phyloP scores from a whole-genome alignment of 2,113 vertebrate genomes.

The Puntigrus tetrazona region DNA sequence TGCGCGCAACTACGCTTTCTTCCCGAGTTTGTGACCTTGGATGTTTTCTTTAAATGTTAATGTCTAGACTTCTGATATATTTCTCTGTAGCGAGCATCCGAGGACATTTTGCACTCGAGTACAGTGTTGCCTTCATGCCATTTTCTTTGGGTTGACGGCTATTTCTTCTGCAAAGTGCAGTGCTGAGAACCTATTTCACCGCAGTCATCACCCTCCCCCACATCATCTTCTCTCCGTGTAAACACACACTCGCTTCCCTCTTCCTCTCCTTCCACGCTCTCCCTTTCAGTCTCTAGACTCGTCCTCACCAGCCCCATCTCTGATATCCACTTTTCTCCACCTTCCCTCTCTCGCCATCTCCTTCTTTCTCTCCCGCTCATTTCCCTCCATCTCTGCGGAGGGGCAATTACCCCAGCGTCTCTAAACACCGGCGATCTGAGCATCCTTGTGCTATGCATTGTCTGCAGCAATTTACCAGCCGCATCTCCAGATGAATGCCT shows the following conservation, averaged over 20 bases:
- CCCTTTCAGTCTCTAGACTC: constrained; percentile 28
- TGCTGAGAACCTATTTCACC: constrained; percentile 28
- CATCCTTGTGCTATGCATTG: constrained; percentile 68
- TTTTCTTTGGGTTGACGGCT: constrained; percentile 31
- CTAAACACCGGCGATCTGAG: constrained; percentile 72
- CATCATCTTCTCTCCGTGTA: constrained; percentile 37
- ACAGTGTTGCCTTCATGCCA: constrained; percentile 29
- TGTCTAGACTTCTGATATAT: constrained; percentile 36
- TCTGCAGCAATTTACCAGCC: constrained; percentile 69
- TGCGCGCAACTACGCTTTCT: background rate
- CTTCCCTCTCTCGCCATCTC: constrained; percentile 15
- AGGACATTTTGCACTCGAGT: constrained; percentile 16
- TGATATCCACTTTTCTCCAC: constrained; percentile 43
- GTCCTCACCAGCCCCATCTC: constrained; percentile 23
- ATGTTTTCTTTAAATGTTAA: constrained; percentile 45
- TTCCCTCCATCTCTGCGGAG: constrained; percentile 37
- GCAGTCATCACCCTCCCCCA: constrained; percentile 37
- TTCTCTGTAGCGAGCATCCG: constrained; percentile 9
- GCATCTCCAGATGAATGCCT: constrained; percentile 74
- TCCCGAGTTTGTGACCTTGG: constrained; percentile 3
- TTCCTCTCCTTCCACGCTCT: constrained; percentile 8
- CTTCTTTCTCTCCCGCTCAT: constrained; percentile 3
- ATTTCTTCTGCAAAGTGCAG: constrained; percentile 29
- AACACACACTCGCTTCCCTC: constrained; percentile 17
- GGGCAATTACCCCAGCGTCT: constrained; percentile 54